Evolutionary conservation across 2,797 vertebrate species (phyloP).

Genomic region (Thaleichthys pacificus): DNA sequence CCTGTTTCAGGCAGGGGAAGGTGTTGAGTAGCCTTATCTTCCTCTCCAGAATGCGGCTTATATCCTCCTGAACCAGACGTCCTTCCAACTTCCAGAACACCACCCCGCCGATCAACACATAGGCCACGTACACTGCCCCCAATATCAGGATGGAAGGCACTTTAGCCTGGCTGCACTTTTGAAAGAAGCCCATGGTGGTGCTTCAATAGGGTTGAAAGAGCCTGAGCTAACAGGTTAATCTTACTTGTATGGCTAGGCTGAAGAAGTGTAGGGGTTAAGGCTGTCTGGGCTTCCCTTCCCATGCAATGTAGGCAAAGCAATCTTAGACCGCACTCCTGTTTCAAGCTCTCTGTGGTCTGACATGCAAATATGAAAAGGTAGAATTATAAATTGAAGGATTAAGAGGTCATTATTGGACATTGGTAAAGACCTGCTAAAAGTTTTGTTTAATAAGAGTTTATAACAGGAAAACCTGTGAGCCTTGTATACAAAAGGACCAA

Average conservation of each 20-base stretch:
- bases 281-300: slow-evolving; percentile 29
- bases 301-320: slow-evolving; percentile 69
- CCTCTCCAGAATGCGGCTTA: slow-evolving; percentile 35
- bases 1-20: slow-evolving; percentile 69
- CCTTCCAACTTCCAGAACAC: slow-evolving; percentile 79
- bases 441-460: no score
- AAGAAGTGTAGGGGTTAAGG: slow-evolving; percentile 12
- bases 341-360: slow-evolving; percentile 36
- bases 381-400: slow-evolving; percentile 8
- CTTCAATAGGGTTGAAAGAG: no score
- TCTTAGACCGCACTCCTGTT: slow-evolving; percentile 42
- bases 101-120: slow-evolving; percentile 73
- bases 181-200: slow-evolving; percentile 48
- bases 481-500: no score
- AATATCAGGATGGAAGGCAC: slow-evolving; percentile 73
- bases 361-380: slow-evolving; percentile 72
- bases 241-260: neutral
- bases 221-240: neutral
- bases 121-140: slow-evolving; percentile 64
- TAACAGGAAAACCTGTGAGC: no score
- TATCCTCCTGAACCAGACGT: slow-evolving; percentile 45
- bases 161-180: slow-evolving; percentile 38
- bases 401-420: neutral
- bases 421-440: no score
- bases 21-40: slow-evolving; percentile 51